Evolutionary conservation across 2,113 vertebrate species (phyloP).

Genomic region (Gavia stellata): DNA sequence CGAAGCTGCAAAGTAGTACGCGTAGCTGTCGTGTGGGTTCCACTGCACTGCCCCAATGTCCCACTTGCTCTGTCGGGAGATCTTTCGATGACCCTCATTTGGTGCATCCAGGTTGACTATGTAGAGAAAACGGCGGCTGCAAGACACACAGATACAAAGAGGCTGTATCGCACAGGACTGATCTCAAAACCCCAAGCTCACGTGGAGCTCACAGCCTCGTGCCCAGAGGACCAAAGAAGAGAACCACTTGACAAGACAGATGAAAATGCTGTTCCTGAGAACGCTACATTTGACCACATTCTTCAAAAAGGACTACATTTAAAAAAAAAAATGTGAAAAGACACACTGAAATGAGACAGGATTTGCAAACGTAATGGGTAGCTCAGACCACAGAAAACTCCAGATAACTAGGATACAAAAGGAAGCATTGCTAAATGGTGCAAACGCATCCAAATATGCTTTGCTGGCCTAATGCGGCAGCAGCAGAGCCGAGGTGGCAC

Average conservation of each 20-base stretch:
- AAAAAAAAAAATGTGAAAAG: background rate
- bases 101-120: slow-evolving; percentile 91
- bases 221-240: background rate
- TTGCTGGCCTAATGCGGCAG: background rate
- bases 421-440: background rate
- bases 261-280: background rate
- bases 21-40: slow-evolving; percentile 88
- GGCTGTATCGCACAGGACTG: background rate
- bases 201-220: background rate
- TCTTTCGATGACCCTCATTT: slow-evolving; percentile 86
- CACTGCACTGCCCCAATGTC: slow-evolving; percentile 97
- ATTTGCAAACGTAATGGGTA: background rate
- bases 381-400: background rate
- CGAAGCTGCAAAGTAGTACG: slow-evolving; percentile 91
- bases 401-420: background rate
- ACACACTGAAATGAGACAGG: background rate
- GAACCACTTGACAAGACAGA: background rate
- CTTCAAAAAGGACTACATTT: background rate
- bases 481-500: background rate
- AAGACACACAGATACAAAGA: background rate
- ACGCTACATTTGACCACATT: background rate
- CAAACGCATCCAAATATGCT: background rate
- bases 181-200: background rate
- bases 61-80: slow-evolving; percentile 96
- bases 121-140: slow-evolving; percentile 91